phyloP scores from a whole-genome alignment of 1,140 invertebrate species.

The Frieseomelitta varia region DNA sequence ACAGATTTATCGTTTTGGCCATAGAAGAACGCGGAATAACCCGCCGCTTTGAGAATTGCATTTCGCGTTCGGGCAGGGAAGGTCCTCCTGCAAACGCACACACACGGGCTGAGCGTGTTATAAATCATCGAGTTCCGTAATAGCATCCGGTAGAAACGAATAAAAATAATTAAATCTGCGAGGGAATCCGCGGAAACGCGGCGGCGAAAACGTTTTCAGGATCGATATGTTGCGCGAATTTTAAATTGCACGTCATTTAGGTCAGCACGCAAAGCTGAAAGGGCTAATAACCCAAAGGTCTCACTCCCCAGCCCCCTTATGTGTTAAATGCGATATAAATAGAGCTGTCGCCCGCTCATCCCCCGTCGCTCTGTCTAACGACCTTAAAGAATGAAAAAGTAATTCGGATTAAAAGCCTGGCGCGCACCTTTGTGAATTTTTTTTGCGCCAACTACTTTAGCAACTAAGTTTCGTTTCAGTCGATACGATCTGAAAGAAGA shows the following conservation, averaged over 20 bases:
- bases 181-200: too few relatives aligned
- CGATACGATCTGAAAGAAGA: background rate
- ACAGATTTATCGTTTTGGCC: conserved; percentile 53
- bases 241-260: conserved; percentile 27
- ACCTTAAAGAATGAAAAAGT: conserved; percentile 5
- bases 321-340: conserved; percentile 48
- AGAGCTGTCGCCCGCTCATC: conserved; percentile 28
- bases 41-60: conserved; percentile 17
- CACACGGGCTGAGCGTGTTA: background rate
- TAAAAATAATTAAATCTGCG: conserved; percentile 26
- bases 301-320: background rate
- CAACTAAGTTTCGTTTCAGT: background rate
- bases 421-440: background rate
- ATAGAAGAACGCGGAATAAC: conserved; percentile 47
- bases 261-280: conserved; percentile 42
- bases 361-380: conserved; percentile 6
- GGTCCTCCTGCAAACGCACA: background rate
- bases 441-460: background rate
- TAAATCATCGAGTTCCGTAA: conserved; percentile 24
- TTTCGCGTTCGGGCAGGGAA: conserved; percentile 28
- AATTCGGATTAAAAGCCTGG: background rate
- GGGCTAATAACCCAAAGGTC: conserved; percentile 51
- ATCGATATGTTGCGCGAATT: conserved; percentile 29
- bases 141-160: background rate
- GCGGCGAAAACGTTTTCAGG: background rate